A percentile compares a stretch with the other conserved stretches of the same genome.
These are phyloP conservation scores for Ptychodera flava DNA, from an alignment of 35 echinoderm and acorn worm species.

Conservation along the genomic window DNA sequence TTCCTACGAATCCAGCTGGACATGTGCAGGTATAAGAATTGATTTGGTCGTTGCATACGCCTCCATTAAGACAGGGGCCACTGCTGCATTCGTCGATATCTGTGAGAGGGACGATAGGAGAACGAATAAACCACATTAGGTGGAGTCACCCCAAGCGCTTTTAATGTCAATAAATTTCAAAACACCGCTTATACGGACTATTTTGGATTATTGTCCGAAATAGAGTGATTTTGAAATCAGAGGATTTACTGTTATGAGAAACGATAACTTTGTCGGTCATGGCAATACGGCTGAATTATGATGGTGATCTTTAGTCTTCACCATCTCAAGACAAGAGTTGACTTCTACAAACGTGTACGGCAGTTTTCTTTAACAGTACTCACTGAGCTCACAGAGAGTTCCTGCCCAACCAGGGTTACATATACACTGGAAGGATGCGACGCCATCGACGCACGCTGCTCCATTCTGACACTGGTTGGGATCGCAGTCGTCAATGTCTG, in stretches of 20 bases:
- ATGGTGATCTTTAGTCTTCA: no score
- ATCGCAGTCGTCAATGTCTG: conserved; percentile 46
- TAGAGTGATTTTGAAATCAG: no score
- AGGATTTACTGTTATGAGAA: no score
- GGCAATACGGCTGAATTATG: no score
- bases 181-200: no score
- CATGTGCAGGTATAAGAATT: conserved; percentile 8
- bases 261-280: no score
- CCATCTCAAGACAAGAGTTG: no score
- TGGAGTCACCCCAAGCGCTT: background rate
- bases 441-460: conserved; percentile 23
- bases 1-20: background rate
- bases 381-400: conserved; percentile 32
- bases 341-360: no score
- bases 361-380: no score
- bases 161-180: background rate
- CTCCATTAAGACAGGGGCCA: conserved; percentile 8
- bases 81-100: conserved; percentile 13
- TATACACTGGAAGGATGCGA: conserved; percentile 29
- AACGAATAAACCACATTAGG: background rate
- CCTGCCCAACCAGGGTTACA: conserved; percentile 28
- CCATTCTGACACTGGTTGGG: conserved; percentile 49
- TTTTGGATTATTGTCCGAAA: no score
- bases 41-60: background rate
- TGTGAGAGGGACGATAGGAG: background rate